Percentiles rank a stretch among this genome's conserved stretches.
phyloP scores from a whole-genome alignment of 1,140 invertebrate genomes.

The Magallana angulata region DNA sequence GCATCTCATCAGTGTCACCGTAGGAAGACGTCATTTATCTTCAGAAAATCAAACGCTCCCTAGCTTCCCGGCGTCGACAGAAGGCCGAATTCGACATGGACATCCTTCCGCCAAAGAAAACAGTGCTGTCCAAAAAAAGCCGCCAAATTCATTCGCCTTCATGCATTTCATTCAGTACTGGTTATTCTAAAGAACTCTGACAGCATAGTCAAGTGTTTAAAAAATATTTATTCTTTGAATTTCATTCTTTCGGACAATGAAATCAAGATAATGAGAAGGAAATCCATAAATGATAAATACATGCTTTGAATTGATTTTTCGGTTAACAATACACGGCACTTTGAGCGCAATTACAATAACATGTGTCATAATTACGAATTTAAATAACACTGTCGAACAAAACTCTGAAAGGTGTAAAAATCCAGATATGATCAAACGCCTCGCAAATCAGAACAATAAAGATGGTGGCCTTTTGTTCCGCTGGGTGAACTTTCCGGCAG shows the following conservation, averaged over 20 bases:
- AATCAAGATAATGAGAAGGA: too few species aligned
- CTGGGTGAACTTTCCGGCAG: not conserved
- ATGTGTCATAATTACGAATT: constrained; percentile 6
- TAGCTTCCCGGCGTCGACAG: constrained; percentile 13
- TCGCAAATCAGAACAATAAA: not conserved
- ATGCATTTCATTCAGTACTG: too few species aligned
- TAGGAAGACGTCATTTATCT: constrained; percentile 27
- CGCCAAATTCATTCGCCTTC: too few species aligned
- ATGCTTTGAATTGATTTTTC: not conserved
- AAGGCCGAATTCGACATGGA: constrained; percentile 20
- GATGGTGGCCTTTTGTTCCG: not conserved
- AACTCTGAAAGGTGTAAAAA: constrained; percentile 19
- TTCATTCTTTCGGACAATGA: too few species aligned
- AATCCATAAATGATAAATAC: not conserved
- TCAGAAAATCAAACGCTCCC: constrained; percentile 25
- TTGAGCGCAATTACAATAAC: not conserved
- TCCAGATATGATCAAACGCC: constrained; percentile 5
- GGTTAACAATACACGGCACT: not conserved
- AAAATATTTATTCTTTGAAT: too few species aligned
- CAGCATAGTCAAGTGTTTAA: too few species aligned
- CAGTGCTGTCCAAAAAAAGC: too few species aligned
- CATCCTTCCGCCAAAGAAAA: not conserved
- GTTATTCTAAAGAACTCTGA: too few species aligned
- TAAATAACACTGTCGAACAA: constrained; percentile 10
- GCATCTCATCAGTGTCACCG: constrained; percentile 27